A percentile compares a stretch with the other conserved stretches of the same genome.
Conservation (phyloP, 2,888 invertebrate genomes). For the Sipunculus nudus region DNA sequence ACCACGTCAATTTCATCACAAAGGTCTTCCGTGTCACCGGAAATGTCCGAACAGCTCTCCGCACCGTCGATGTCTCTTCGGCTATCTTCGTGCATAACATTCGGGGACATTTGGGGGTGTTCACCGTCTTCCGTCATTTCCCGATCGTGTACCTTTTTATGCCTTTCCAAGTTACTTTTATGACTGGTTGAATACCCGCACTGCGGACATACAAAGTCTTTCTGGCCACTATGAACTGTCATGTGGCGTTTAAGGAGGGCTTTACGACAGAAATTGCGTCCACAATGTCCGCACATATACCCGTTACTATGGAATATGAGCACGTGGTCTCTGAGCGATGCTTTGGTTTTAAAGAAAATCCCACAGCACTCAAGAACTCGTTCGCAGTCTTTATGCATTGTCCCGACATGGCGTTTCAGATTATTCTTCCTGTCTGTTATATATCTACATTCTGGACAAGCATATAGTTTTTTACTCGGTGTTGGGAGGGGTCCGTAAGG, state of each 20-base stretch:
- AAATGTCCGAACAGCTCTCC: no score
- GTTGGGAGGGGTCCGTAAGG: no score
- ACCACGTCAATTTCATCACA: no score
- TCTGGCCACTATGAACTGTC: conserved; percentile 67
- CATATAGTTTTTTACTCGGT: conserved; percentile 45
- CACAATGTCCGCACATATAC: conserved; percentile 64
- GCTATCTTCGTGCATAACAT: no score
- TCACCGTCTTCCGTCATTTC: conserved; percentile 9
- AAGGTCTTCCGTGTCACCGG: no score
- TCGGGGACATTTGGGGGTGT: no score
- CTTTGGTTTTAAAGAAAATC: conserved; percentile 62
- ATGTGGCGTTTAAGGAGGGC: conserved; percentile 67
- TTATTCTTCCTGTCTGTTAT: conserved; percentile 65
- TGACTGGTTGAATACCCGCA: conserved; percentile 68
- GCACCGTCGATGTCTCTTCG: no score
- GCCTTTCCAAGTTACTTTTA: conserved; percentile 67
- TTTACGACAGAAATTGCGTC: conserved; percentile 66
- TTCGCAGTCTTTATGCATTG: conserved; percentile 64
- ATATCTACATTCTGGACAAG: conserved; percentile 60
- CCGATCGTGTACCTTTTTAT: conserved; percentile 60
- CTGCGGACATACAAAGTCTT: conserved; percentile 64
- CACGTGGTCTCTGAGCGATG: conserved; percentile 64
- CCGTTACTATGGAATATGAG: conserved; percentile 63
- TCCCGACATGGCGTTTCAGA: conserved; percentile 65
- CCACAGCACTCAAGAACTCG: conserved; percentile 63